Base-by-base conservation (phyloP, 2,888 invertebrate genomes). In the Zhuqinia jingwanae region DNA sequence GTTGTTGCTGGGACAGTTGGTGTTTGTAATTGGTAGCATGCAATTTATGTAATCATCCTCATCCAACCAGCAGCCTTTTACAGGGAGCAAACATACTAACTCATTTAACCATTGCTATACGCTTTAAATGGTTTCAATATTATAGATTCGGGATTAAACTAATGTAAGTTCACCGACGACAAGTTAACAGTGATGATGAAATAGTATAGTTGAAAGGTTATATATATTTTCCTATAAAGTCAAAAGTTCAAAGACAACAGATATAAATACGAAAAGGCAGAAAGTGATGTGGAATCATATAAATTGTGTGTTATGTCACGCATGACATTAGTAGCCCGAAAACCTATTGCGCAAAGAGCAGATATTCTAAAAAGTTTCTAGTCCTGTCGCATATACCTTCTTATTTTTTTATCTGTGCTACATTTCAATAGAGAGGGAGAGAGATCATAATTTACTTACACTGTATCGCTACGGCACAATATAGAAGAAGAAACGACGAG, bases 241-340 rank as follows among this genome's bases (percentile, higher is more conserved):
- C n/a, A n/a, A n/a, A n/a, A n/a, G n/a, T n/a, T n/a, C n/a, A n/a
- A n/a, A n/a, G n/a, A n/a, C n/a, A n/a, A n/a, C n/a, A n/a, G n/a
- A n/a, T n/a, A n/a, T n/a, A n/a, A n/a, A n/a, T n/a, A n/a, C n/a
- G n/a, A n/a, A n/a, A n/a, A n/a, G n/a, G n/a, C n/a, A n/a, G n/a
- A n/a, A n/a, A n/a, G n/a, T n/a, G n/a, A n/a, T n/a, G n/a, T n/a
- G n/a, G n/a, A n/a, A n/a, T n/a, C n/a, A n/a, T n/a, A n/a, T n/a
- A n/a, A n/a, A n/a, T n/a, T n/a, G n/a, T n/a, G 58, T 58, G 50
- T 58, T 77, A 36, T 77, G 77, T 36, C 58, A 77, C 77, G 77
- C 77, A 77, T 77, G 77, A 58, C 77, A 56, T 77, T 77, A 58
- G 47, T 47, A 70, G 45, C 22, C 45, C 13, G 22, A n/a, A n/a